phyloP scores from a whole-genome alignment of 2,113 vertebrate genomes.

The Galbula dea region DNA sequence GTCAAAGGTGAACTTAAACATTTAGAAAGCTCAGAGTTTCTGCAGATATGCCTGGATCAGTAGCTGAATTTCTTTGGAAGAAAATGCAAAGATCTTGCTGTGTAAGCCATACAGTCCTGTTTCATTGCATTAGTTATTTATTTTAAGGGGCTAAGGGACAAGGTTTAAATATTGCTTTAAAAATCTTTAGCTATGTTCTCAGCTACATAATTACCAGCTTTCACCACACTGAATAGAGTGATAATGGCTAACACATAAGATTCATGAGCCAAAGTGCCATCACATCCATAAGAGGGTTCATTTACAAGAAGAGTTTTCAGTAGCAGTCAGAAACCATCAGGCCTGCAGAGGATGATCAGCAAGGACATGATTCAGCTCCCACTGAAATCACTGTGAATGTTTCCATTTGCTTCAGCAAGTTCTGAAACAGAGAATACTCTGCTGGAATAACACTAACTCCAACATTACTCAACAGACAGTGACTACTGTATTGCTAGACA shows the following conservation, averaged over 20 bases:
- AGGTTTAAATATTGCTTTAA: background rate
- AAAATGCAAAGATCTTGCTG: background rate
- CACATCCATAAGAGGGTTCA: background rate
- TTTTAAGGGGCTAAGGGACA: background rate
- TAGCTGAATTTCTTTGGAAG: background rate
- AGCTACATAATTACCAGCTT: background rate
- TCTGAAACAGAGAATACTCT: background rate
- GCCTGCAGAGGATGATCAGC: background rate
- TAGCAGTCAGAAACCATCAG: background rate
- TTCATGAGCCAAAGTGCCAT: background rate
- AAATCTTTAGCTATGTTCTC: background rate
- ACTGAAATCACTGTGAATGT: background rate
- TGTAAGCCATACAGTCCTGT: background rate
- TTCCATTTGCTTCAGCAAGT: background rate
- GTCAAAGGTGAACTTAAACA: background rate
- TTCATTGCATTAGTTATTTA: background rate
- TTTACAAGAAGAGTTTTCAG: background rate
- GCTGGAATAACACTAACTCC: background rate
- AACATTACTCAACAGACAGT: background rate
- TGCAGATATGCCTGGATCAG: background rate
- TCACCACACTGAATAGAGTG: background rate
- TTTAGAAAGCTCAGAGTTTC: background rate
- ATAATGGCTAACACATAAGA: background rate
- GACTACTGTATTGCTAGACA: background rate
- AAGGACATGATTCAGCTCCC: background rate